These are phyloP conservation scores for Theodoxus fluviatilis DNA, from an alignment of 2,888 invertebrate genomes.

Conservation along the genomic window DNA sequence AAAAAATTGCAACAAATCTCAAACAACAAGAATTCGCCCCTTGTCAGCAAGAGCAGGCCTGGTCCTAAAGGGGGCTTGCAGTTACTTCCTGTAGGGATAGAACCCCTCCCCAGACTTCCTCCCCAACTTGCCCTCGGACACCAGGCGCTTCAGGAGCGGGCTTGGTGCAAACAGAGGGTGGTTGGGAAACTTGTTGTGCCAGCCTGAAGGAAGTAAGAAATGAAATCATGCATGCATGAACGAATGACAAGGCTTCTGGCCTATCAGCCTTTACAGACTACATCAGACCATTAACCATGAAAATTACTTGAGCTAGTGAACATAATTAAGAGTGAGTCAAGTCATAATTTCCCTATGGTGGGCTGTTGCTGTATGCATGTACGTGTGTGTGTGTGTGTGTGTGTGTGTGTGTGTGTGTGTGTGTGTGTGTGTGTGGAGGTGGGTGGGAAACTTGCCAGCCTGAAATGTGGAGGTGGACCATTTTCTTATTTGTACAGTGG, in stretches of 20 bases:
- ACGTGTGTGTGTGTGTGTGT: too few species aligned
- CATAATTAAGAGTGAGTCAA: neutral
- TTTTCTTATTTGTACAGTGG: too few species aligned
- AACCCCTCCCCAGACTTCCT: constrained; percentile 85
- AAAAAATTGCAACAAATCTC: too few species aligned
- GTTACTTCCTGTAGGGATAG: constrained; percentile 73
- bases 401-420: too few species aligned
- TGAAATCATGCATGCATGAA: neutral
- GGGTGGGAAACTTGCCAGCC: too few species aligned
- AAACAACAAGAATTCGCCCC: too few species aligned
- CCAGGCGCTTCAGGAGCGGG: constrained; percentile 74
- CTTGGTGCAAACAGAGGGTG: constrained; percentile 74
- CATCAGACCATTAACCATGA: neutral
- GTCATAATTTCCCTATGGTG: neutral
- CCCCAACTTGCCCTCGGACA: constrained; percentile 81
- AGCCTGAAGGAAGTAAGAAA: constrained; percentile 69
- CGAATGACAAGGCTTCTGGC: neutral
- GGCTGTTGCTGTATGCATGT: too few species aligned
- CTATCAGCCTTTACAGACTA: neutral
- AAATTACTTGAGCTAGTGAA: neutral
- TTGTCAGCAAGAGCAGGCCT: too few species aligned
- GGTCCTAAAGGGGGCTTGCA: too few species aligned
- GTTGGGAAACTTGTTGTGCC: constrained; percentile 78
- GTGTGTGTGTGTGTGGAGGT: too few species aligned
- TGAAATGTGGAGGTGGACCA: constrained; percentile 56